Conservation (phyloP, 2,888 invertebrate genomes). For the Machimus atricapillus region DNA sequence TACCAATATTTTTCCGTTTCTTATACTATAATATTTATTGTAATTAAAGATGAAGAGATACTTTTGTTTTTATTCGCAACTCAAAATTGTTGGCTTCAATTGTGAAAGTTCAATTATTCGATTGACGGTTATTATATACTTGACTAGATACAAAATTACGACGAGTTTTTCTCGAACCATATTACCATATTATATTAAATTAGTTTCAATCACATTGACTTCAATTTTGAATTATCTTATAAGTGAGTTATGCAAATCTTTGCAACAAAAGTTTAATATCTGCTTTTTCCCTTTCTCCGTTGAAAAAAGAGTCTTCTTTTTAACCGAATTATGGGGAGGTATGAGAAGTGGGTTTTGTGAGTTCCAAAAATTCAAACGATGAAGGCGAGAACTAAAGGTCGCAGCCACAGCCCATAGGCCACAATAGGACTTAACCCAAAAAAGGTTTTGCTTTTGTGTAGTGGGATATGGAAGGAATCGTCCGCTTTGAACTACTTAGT, state of each 20-base stretch:
- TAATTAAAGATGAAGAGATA: no score
- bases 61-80: no score
- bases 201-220: background rate
- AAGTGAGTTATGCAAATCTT: background rate
- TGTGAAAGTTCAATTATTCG: no score
- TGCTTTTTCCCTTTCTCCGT: background rate
- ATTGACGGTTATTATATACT: no score
- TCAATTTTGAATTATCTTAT: background rate
- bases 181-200: background rate
- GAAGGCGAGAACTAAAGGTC: background rate
- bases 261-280: background rate
- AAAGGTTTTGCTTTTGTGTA: background rate
- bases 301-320: background rate
- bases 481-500: background rate
- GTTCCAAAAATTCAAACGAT: background rate
- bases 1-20: no score
- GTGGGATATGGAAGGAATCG: background rate
- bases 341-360: background rate
- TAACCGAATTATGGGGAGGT: background rate
- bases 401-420: background rate
- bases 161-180: no score
- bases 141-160: no score
- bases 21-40: no score
- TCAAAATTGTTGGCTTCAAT: no score
- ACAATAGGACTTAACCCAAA: background rate